Percentiles rank a stretch among this genome's conserved stretches.
Conservation (phyloP, 2,113 vertebrate genomes). For the Turnix velox region DNA sequence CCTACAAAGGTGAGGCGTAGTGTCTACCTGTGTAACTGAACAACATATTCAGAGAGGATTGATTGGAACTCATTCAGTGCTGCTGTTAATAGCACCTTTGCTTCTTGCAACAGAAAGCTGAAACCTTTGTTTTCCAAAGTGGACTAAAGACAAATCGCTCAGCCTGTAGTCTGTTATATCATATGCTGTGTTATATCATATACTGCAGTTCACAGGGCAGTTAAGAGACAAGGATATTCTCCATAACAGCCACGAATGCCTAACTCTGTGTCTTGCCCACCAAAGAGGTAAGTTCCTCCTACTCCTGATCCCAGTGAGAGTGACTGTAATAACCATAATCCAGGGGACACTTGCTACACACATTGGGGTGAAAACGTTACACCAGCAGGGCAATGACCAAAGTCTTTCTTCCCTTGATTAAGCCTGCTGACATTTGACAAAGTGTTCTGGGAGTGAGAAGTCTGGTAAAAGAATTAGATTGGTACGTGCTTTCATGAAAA, state of each 20-base stretch:
- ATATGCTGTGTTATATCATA: not conserved
- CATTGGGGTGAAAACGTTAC: not conserved
- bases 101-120: not conserved
- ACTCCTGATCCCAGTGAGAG: not conserved
- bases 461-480: conserved; percentile 3
- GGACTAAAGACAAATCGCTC: not conserved
- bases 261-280: not conserved
- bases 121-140: not conserved
- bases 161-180: not conserved
- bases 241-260: not conserved
- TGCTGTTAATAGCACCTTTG: not conserved
- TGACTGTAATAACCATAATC: not conserved
- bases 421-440: conserved; percentile 24
- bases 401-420: not conserved
- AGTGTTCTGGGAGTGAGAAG: not conserved
- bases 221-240: not conserved
- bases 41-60: not conserved
- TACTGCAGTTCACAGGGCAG: not conserved
- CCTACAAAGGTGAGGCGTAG: not conserved
- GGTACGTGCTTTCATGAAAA: not conserved
- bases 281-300: not conserved
- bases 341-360: not conserved
- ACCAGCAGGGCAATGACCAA: not conserved
- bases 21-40: not conserved
- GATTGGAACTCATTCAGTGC: not conserved